Conservation (phyloP, 2,797 vertebrate species). For the Furcifer pardalis region DNA sequence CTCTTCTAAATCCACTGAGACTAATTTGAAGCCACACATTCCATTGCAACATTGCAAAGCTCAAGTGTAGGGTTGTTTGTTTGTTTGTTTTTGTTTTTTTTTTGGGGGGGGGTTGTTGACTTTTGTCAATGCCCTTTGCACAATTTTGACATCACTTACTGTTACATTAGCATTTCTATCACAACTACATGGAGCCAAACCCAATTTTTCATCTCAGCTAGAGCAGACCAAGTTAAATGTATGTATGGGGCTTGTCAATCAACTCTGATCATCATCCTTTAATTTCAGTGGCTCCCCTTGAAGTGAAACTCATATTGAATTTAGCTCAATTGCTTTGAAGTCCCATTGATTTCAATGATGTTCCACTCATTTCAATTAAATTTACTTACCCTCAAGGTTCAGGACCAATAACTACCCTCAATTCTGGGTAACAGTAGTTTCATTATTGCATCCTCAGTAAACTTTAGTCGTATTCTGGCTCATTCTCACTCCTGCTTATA, state of each 20-base stretch:
- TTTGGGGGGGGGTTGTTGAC: not conserved
- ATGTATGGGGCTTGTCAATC: no score
- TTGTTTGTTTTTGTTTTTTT: no score
- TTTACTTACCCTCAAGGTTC: not conserved
- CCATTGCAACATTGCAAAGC: slow-evolving; percentile 29
- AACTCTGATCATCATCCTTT: no score
- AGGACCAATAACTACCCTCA: not conserved
- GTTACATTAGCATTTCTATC: not conserved
- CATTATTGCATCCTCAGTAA: not conserved
- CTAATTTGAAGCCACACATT: slow-evolving; percentile 3
- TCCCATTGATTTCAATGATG: not conserved
- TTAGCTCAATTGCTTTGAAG: not conserved
- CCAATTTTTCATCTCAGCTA: no score
- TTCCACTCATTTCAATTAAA: not conserved
- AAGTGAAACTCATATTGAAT: no score
- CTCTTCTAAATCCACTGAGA: slow-evolving; percentile 27
- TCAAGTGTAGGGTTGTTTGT: not conserved
- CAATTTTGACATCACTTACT: not conserved
- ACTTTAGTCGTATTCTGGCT: not conserved
- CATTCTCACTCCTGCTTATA: not conserved
- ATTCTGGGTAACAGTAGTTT: not conserved
- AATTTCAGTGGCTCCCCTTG: no score
- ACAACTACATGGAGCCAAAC: not conserved
- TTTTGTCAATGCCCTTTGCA: slow-evolving; percentile 30
- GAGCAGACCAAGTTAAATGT: no score